Evolutionary conservation across 2,797 vertebrate genomes (phyloP).

Genomic region (Melanotaenia parkinsoni): DNA sequence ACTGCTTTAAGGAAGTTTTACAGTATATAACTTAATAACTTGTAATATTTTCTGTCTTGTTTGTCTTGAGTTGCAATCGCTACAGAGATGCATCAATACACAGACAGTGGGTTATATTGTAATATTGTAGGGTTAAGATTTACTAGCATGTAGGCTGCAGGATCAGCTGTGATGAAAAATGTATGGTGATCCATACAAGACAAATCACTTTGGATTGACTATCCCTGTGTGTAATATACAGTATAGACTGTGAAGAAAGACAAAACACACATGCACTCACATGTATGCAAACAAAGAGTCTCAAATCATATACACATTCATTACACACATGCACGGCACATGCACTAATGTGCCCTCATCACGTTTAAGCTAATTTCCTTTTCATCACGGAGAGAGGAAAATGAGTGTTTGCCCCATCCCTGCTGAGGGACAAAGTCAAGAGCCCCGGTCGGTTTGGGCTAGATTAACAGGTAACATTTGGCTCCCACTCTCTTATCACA

Average conservation of each 20-base stretch:
- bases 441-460: conserved; percentile 81
- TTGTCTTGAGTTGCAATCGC: neutral
- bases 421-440: conserved; percentile 87
- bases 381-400: conserved; percentile 85
- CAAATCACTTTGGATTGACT: conserved; percentile 63
- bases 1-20: conserved; percentile 15
- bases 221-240: conserved; percentile 27
- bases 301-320: conserved; percentile 50
- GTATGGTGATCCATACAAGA: conserved; percentile 56
- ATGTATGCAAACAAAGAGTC: conserved; percentile 44
- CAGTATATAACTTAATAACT: conserved; percentile 3
- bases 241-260: conserved; percentile 29
- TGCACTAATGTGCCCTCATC: conserved; percentile 80
- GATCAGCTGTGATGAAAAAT: conserved; percentile 20
- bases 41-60: neutral
- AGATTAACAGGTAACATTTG: conserved; percentile 91
- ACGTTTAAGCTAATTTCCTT: conserved; percentile 84
- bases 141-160: conserved; percentile 4
- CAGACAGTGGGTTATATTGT: neutral
- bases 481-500: conserved; percentile 88
- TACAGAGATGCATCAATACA: neutral
- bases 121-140: neutral
- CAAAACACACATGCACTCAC: conserved; percentile 28
- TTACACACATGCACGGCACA: conserved; percentile 58
- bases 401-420: conserved; percentile 84